A percentile compares a stretch with the other conserved stretches of the same genome.
phyloP scores from a whole-genome alignment of 1,140 invertebrate genomes.

The Aphelinus certus region DNA sequence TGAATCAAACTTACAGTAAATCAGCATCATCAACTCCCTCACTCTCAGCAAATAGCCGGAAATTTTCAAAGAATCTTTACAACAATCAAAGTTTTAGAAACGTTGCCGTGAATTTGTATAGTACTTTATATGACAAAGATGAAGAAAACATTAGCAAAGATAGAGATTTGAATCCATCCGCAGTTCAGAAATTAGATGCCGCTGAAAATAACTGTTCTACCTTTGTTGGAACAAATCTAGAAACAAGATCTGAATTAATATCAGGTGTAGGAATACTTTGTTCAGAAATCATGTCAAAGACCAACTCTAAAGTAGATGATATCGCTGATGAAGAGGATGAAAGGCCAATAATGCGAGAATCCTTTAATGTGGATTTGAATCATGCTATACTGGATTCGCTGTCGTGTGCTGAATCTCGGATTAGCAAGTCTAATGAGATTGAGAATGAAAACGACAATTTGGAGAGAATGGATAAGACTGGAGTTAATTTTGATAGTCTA shows the following conservation, averaged over 20 bases:
- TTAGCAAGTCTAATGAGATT: neutral
- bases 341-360: neutral
- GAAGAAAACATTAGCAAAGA: constrained; percentile 26
- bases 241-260: neutral
- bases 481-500: neutral
- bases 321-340: neutral
- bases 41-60: neutral
- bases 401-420: neutral
- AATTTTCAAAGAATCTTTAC: constrained; percentile 15
- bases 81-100: constrained; percentile 35
- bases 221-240: neutral
- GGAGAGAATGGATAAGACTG: neutral
- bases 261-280: constrained; percentile 14
- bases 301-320: constrained; percentile 2
- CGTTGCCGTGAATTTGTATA: constrained; percentile 46
- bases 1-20: constrained; percentile 40
- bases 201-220: neutral
- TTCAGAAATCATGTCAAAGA: neutral
- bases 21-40: neutral
- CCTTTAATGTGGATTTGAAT: constrained; percentile 16
- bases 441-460: neutral
- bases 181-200: neutral
- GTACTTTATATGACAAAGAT: constrained; percentile 46
- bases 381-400: neutral
- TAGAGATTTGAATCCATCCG: constrained; percentile 3